Evolutionary conservation across 2,797 vertebrate species (phyloP).

Genomic region (Moxostoma hubbsi): DNA sequence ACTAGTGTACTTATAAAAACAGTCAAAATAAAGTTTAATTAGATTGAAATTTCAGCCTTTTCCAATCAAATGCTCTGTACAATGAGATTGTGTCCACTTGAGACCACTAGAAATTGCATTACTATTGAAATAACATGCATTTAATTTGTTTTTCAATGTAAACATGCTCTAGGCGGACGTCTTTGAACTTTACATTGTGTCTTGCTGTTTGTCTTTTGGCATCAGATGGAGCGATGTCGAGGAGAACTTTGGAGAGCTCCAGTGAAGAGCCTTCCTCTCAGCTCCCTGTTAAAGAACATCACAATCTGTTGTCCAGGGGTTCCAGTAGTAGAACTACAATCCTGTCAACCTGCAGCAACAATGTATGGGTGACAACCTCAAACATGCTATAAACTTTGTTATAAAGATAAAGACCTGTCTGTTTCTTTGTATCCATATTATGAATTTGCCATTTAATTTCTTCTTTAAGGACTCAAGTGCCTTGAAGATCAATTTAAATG

Average conservation of each 20-base stretch:
- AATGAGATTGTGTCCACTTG: too few relatives aligned
- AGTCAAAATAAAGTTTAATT: too few relatives aligned
- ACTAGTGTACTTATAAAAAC: too few relatives aligned
- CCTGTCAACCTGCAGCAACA: conserved; percentile 66
- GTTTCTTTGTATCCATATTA: not conserved
- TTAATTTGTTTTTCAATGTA: too few relatives aligned
- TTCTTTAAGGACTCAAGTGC: conserved; percentile 67
- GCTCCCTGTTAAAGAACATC: conserved; percentile 59
- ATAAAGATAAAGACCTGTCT: not conserved
- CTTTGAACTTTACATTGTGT: too few relatives aligned
- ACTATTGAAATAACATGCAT: too few relatives aligned
- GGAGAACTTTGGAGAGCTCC: conserved; percentile 65
- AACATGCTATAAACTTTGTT: not conserved
- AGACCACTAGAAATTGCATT: too few relatives aligned
- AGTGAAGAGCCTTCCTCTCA: conserved; percentile 61
- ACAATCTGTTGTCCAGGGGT: conserved; percentile 69
- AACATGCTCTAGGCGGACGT: too few relatives aligned
- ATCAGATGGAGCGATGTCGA: conserved; percentile 67
- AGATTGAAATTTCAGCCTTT: too few relatives aligned
- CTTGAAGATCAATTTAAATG: conserved; percentile 76
- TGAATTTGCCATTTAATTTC: conserved; percentile 4
- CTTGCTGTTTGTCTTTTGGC: not conserved
- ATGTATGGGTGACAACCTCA: conserved; percentile 72
- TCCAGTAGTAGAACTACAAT: conserved; percentile 70
- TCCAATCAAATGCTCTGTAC: too few relatives aligned